A percentile compares a stretch with the other conserved stretches of the same genome.
Evolutionary conservation across 2,113 vertebrate genomes (phyloP).

Genomic region (Empidonax alnorum): DNA sequence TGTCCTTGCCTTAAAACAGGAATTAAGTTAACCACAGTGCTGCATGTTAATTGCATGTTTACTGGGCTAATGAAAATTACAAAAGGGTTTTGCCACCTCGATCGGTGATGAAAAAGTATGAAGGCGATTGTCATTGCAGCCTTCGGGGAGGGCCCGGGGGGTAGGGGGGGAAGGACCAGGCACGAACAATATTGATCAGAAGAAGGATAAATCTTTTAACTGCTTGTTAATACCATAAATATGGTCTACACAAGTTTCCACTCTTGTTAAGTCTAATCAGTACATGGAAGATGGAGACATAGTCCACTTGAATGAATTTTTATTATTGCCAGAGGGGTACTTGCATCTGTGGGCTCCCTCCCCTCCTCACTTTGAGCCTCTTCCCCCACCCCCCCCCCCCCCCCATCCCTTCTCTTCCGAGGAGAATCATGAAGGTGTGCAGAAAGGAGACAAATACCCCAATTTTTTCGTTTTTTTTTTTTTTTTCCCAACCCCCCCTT

Average conservation of each 20-base stretch:
- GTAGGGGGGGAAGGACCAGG: neutral
- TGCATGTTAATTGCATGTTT: slow-evolving; percentile 84
- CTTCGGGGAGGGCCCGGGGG: slow-evolving; percentile 63
- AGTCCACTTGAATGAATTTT: slow-evolving; percentile 59
- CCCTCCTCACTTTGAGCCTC: neutral
- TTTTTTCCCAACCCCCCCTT: neutral
- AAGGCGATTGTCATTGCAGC: slow-evolving; percentile 78
- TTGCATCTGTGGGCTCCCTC: slow-evolving; percentile 4
- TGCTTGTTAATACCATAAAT: slow-evolving; percentile 80
- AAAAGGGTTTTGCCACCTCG: slow-evolving; percentile 81
- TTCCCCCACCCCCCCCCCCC: neutral
- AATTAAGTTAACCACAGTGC: slow-evolving; percentile 82
- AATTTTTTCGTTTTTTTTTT: slow-evolving; percentile 14
- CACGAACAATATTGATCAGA: slow-evolving; percentile 75
- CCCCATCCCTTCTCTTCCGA: neutral
- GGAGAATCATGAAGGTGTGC: neutral
- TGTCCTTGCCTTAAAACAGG: slow-evolving; percentile 80
- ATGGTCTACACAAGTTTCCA: slow-evolving; percentile 74
- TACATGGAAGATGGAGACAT: slow-evolving; percentile 29
- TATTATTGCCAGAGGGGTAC: slow-evolving; percentile 55
- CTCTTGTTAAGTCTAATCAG: slow-evolving; percentile 73
- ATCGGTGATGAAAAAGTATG: slow-evolving; percentile 76
- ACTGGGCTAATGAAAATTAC: slow-evolving; percentile 84
- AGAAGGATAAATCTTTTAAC: slow-evolving; percentile 78
- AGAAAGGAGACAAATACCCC: neutral